Evolutionary conservation across 2,113 vertebrate species (phyloP).

Genomic region (Pelobates fuscus): DNA sequence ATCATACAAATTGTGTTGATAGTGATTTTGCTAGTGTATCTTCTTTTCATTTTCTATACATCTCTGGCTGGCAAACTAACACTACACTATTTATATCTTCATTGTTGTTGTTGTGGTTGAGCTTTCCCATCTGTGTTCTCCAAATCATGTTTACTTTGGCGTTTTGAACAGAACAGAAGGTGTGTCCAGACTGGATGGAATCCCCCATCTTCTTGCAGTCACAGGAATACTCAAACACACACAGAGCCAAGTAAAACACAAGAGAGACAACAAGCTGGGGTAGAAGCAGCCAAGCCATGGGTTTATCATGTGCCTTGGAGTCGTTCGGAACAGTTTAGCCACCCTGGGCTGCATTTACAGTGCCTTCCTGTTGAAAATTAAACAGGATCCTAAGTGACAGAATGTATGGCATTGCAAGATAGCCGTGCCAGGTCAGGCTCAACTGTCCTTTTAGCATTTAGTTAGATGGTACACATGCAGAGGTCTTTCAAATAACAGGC

Average conservation of each 20-base stretch:
- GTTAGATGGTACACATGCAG: neutral
- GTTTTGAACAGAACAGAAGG: slow-evolving; percentile 56
- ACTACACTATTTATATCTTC: no score
- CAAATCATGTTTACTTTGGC: slow-evolving; percentile 49
- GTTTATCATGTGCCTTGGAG: slow-evolving; percentile 16
- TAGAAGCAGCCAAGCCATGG: neutral
- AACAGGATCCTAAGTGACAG: slow-evolving; percentile 2
- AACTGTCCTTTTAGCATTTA: slow-evolving; percentile 17
- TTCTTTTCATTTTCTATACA: no score
- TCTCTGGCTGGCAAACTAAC: no score
- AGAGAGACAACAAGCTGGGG: neutral
- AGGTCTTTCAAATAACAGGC: slow-evolving; percentile 10
- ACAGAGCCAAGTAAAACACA: slow-evolving; percentile 33
- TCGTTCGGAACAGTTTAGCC: slow-evolving; percentile 11
- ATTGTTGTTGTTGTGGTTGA: slow-evolving; percentile 18
- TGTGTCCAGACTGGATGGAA: slow-evolving; percentile 49
- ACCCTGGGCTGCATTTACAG: slow-evolving; percentile 7
- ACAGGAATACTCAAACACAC: slow-evolving; percentile 18
- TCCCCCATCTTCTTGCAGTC: slow-evolving; percentile 33
- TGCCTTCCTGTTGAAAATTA: neutral
- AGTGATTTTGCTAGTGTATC: no score
- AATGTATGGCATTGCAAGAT: slow-evolving; percentile 14
- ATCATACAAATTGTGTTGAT: no score
- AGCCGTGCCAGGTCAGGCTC: slow-evolving; percentile 15
- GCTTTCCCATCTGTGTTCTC: slow-evolving; percentile 26